Base-by-base conservation (phyloP, 1,140 invertebrate species). In the Armadillidium nasatum region DNA sequence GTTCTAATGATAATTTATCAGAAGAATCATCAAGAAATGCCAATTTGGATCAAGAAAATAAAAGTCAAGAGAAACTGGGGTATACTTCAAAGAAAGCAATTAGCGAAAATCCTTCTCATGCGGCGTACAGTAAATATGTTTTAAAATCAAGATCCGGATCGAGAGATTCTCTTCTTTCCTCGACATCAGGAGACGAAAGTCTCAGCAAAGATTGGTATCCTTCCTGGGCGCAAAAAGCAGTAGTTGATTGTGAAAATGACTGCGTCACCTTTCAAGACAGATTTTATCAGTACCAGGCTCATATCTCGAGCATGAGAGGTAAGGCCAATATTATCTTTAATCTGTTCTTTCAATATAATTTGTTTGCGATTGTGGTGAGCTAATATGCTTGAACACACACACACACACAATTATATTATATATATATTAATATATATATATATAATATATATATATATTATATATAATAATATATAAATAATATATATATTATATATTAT, bases 251-350 rank as follows among this genome's bases (percentile, higher is more conserved):
- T 3, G 50, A 60, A 13, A 19, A 60, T 15, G 50, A 60, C 19
- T 60, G 11, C 19, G 50, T 60, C 50, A 60, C 50, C 50, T 60
- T 60, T 19, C 50, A 60, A 13, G 50, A 60, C 7, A 60, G 50
- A 19, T 60, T 60, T 19, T 60, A 13, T 19, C 50, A 60, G 19
- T 60, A 60, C 50, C 50, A 60, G 19, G 50, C 50, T 60, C 50
- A 60, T 60, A 60, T 60, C 11, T 60, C 50, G 50, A 60, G 50
- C 19, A 60, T 60, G 50, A 60, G 7, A 60, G 50, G 50, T 60
- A 60, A 60, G 50, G n/a, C n/a, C n/a, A n/a, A n/a, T n/a, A n/a
- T n/a, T n/a, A n/a, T 33, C 6, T 33, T 33, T 33, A 33, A 33
- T 33, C 33, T 33, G 33, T 33, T 33, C 33, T 33, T 33, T 33